These are phyloP conservation scores for Epiblema foenella DNA, from an alignment of 2,888 invertebrate genomes.

Conservation along the genomic window DNA sequence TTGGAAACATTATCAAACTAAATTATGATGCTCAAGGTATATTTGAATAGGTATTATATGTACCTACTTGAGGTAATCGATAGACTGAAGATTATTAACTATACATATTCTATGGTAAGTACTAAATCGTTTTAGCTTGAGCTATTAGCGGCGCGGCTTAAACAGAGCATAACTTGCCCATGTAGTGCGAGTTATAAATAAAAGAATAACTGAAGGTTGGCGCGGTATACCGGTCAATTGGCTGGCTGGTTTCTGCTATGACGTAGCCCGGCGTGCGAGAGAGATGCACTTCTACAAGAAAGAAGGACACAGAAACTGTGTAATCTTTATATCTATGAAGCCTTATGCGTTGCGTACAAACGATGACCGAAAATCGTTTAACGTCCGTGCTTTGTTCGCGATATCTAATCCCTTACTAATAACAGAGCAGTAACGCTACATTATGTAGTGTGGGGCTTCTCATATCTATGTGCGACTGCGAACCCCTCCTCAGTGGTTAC, in stretches of 20 bases:
- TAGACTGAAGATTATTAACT: neutral
- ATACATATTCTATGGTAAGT: constrained; percentile 20
- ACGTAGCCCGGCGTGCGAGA: constrained; percentile 71
- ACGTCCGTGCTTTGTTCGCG: constrained; percentile 77
- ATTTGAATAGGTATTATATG: neutral
- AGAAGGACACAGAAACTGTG: constrained; percentile 64
- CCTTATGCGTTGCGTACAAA: constrained; percentile 78
- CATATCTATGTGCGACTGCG: constrained; percentile 24
- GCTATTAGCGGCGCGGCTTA: constrained; percentile 51
- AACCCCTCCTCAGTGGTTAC: neutral
- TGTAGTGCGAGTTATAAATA: constrained; percentile 82
- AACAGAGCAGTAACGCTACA: constrained; percentile 19
- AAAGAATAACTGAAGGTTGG: constrained; percentile 85
- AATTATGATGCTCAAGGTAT: neutral
- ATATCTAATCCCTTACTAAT: constrained; percentile 49
- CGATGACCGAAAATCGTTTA: constrained; percentile 78
- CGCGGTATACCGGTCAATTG: constrained; percentile 84
- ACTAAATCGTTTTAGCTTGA: constrained; percentile 5
- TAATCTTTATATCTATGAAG: constrained; percentile 77
- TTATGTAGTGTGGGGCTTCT: constrained; percentile 32
- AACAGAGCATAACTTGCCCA: constrained; percentile 79
- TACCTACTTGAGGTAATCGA: neutral
- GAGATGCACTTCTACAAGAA: constrained; percentile 55
- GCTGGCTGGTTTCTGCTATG: constrained; percentile 83
- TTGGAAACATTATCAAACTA: neutral